Base-by-base conservation (phyloP, 2,113 vertebrate genomes). In the Hippocampus mohnikei region DNA sequence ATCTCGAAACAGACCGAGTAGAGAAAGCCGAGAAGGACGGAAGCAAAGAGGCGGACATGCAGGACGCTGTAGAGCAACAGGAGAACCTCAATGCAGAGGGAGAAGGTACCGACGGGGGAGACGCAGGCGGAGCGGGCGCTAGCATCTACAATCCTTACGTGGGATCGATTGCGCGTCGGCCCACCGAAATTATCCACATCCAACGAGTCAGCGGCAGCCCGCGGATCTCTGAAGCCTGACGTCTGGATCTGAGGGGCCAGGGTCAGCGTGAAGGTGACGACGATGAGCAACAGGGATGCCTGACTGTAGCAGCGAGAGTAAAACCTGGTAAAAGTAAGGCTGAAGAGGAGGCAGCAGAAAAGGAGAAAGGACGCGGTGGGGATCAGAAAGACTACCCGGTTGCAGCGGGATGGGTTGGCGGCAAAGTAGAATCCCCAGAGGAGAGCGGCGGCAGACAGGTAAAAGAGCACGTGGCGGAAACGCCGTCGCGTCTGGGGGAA, bases 1-100 rank as follows among this genome's bases (percentile, higher is more conserved):
- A 89, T 91, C 90, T 99, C 98, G 3, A 97, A 99, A 58, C 96
- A 92, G 60, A 96, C 82, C 0, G 98, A 99, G 84, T 98, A 99
- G 3, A 92, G 79, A 67, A 97, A 88, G 5, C 98, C 98, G 66
- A 98, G 92, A 27, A 95, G 81, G 80, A 96, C 92, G 50, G 95
- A 96, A 76, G 94, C 92, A 81, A 97, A 98, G 68, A 99, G 90
- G 61, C 95, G 97, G 76, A 99, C 90, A 74, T 96, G 98, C 84
- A 98, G 95, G 82, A 97, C 94, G 0, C 96, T 95, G 88, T 99
- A 99, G 2, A 98, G 94, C 88, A 99, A 85, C 73, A 99, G 88
- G 59, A 99, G 95, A 81, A 95, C 95, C 87, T 97, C 96, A 0
- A 98, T 93, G 72, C 97, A 96, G 81, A 98, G 95, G 37, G 98